Conservation (phyloP, 2,888 invertebrate species). For the Palloptera scutellata region DNA sequence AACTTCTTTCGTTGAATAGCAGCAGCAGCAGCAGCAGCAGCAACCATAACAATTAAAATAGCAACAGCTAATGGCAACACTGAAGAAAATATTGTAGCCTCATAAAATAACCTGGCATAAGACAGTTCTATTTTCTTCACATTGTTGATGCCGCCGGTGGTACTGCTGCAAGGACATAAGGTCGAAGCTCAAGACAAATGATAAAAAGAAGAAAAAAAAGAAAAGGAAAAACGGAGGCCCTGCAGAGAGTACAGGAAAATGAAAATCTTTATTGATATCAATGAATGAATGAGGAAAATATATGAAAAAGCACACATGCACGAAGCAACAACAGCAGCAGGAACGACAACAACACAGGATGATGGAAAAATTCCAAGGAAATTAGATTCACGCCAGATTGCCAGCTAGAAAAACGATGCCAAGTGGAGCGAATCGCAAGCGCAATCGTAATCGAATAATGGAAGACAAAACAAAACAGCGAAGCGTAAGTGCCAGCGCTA, state of each 20-base stretch:
- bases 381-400: constrained; percentile 33
- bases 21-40: neutral
- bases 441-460: too few relatives aligned
- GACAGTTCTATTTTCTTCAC: too few relatives aligned
- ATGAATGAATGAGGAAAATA: constrained; percentile 10
- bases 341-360: constrained; percentile 16
- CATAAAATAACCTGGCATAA: constrained; percentile 17
- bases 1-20: constrained; percentile 18
- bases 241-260: too few relatives aligned
- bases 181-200: too few relatives aligned
- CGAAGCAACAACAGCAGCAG: constrained; percentile 6
- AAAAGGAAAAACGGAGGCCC: too few relatives aligned
- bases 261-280: constrained; percentile 11
- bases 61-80: neutral
- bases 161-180: too few relatives aligned
- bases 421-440: neutral
- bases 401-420: too few relatives aligned
- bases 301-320: neutral
- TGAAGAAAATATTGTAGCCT: constrained; percentile 12
- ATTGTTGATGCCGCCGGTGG: too few relatives aligned
- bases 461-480: too few relatives aligned
- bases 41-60: neutral
- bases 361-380: constrained; percentile 34
- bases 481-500: too few relatives aligned
- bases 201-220: neutral